Conservation (phyloP, 1,140 invertebrate genomes). For the Hypothenemus hampei region DNA sequence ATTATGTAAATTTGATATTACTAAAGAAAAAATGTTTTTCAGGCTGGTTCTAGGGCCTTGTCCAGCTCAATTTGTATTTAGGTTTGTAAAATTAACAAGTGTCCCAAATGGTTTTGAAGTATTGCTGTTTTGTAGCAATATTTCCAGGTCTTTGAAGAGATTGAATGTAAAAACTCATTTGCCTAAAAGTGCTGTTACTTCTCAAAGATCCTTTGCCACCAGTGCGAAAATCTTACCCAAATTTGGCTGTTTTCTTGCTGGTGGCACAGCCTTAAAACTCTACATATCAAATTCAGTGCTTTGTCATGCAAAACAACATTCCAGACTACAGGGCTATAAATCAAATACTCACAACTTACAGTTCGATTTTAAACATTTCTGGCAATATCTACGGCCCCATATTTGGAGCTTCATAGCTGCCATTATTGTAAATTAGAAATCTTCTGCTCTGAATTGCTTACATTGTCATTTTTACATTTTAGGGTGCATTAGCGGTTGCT, state of each 20-base stretch:
- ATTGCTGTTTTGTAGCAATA: neutral
- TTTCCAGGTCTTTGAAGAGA: neutral
- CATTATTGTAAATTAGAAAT: conserved; percentile 44
- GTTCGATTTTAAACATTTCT: conserved; percentile 60
- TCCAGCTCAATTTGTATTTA: no score
- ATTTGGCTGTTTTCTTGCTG: conserved; percentile 29
- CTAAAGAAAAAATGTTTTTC: no score
- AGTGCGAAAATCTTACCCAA: conserved; percentile 13
- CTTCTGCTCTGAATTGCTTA: neutral
- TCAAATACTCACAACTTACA: conserved; percentile 43
- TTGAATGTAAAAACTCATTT: neutral
- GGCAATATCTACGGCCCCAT: conserved; percentile 57
- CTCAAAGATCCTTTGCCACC: neutral
- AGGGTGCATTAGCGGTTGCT: conserved; percentile 77
- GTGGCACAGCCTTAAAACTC: conserved; percentile 30
- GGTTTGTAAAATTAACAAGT: no score
- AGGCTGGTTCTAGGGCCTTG: no score
- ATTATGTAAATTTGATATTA: no score
- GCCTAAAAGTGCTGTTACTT: neutral
- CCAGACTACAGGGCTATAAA: conserved; percentile 38
- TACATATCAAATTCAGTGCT: conserved; percentile 30
- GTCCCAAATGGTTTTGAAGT: no score
- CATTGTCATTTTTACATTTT: conserved; percentile 33
- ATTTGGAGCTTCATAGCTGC: conserved; percentile 53
- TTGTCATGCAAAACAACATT: conserved; percentile 36